Base-by-base conservation (phyloP, 1,140 invertebrate genomes). In the Sycophila sp. region DNA sequence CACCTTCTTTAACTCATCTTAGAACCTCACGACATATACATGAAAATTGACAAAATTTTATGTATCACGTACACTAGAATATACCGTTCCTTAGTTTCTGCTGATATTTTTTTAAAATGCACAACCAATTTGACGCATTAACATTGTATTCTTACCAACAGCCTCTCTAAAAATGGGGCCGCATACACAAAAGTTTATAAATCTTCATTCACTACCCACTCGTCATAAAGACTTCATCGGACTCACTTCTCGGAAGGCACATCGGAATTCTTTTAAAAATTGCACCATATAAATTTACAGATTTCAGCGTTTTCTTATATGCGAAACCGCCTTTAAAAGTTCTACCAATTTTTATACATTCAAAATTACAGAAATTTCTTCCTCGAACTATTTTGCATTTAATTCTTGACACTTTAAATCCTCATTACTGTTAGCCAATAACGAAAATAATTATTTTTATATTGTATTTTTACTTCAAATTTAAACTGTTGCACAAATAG, bases 31-130 rank as follows among this genome's bases (percentile, higher is more conserved):
- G 55, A 38, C 55, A 19, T 69, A 53, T 28, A 60, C 63, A 74
- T 73, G n/a, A 72, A 73, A 72, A 51, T 62, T 65, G 76, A 77
- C 74, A 60, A 69, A 68, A 38, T 32, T 51, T 55, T 71, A 3
- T 73, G 68, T 32, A 47, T 30, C 42, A 34, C 56, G 60, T 45
- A 69, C 60, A 70, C 30, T 53, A 55, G 56, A 38, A 56, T 71
- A 72, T n/a, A n/a, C n/a, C n/a, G n/a, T n/a, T n/a, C n/a, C n/a
- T n/a, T n/a, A n/a, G n/a, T n/a, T n/a, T n/a, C n/a, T n/a, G n/a
- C n/a, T n/a, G n/a, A n/a, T 19, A 42, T 49, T n/a, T 62, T 55
- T 55, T 32, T 65, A 32, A 60, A 71, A 76, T 47, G 66, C 49
- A 55, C 49, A 77, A 75, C 60, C 69, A 71, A 60, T 55, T 13